Evolutionary conservation across 2,888 invertebrate genomes (phyloP).

Genomic region (Cephus pulcher): DNA sequence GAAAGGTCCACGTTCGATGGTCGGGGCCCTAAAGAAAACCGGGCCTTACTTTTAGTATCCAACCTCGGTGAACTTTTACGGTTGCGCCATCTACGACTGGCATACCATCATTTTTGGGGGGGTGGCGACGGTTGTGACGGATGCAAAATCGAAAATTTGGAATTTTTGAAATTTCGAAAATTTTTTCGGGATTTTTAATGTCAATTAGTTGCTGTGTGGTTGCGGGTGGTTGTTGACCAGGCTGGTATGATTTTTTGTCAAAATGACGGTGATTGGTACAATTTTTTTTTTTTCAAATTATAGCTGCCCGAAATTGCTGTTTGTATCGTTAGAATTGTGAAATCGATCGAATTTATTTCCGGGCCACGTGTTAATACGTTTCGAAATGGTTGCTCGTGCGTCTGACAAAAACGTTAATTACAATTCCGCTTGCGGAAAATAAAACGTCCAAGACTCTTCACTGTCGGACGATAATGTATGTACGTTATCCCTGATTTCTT

Average conservation of each 20-base stretch:
- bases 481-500: no score
- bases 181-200: background rate
- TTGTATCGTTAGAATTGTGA: background rate
- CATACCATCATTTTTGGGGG: background rate
- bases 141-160: background rate
- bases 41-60: background rate
- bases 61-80: background rate
- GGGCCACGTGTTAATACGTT: background rate
- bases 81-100: background rate
- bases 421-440: slow-evolving; percentile 1
- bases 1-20: background rate
- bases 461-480: no score
- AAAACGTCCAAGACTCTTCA: no score
- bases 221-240: background rate
- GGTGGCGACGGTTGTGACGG: no score
- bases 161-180: no score
- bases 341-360: background rate
- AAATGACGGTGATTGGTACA: no score
- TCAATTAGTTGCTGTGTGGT: background rate
- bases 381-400: background rate
- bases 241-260: background rate
- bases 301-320: no score
- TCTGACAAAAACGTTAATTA: slow-evolving; percentile 7
- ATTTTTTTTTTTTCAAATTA: no score
- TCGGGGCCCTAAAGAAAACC: background rate